Percentiles rank a stretch among this genome's conserved stretches.
Evolutionary conservation across 2,113 vertebrate genomes (phyloP).

Genomic region (Strigops habroptila): DNA sequence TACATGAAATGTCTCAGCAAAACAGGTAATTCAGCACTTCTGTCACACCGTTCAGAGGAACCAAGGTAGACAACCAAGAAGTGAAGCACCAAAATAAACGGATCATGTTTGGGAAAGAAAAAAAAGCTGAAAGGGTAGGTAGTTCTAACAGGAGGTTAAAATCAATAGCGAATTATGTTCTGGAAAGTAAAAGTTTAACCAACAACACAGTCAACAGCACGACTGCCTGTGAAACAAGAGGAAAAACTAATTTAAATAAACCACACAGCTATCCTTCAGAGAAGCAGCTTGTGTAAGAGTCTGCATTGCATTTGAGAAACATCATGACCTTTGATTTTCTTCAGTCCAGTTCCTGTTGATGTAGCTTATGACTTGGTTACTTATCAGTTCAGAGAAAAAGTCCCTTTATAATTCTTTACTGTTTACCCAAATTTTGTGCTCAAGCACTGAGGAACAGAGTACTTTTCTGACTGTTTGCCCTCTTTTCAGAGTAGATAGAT

Average conservation of each 20-base stretch:
- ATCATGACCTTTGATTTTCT: background rate
- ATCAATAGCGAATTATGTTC: background rate
- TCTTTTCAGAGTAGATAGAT: background rate
- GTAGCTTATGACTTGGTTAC: background rate
- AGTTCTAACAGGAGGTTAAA: background rate
- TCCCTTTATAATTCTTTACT: background rate
- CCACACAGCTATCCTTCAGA: background rate
- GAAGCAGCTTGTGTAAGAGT: background rate
- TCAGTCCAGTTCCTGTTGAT: slow-evolving; percentile 4
- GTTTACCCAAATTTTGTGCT: background rate
- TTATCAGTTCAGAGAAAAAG: background rate
- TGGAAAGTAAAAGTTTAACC: background rate
- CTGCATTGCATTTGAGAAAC: background rate
- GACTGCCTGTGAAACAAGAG: background rate
- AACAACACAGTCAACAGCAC: background rate
- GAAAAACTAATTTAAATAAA: slow-evolving; percentile 21
- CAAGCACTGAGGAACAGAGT: background rate
- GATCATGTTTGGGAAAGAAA: background rate
- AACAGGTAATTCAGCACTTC: background rate
- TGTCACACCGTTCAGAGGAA: background rate
- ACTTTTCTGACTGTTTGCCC: background rate
- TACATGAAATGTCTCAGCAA: background rate
- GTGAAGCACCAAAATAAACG: background rate
- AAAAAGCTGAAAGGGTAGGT: background rate
- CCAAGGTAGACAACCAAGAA: background rate